A percentile compares a stretch with the other conserved stretches of the same genome.
Conservation (phyloP, 2,113 vertebrate species). For the Hypomesus transpacificus region DNA sequence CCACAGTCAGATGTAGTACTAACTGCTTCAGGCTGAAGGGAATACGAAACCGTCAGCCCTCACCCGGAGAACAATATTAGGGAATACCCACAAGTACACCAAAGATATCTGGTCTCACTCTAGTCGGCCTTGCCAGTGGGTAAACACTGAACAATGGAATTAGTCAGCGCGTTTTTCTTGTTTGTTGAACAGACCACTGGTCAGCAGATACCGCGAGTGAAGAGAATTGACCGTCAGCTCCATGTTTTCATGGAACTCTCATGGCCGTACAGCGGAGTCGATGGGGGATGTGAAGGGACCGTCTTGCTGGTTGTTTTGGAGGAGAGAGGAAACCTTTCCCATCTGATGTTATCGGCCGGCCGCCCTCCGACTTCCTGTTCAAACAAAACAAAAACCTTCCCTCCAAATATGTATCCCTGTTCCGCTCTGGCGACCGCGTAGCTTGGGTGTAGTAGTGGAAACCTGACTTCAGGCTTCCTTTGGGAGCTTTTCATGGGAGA, state of each 20-base stretch:
- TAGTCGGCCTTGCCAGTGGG: too few species aligned
- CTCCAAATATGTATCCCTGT: slow-evolving; percentile 8
- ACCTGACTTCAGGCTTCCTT: neutral
- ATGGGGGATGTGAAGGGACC: neutral
- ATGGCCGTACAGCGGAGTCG: neutral
- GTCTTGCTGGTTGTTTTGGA: slow-evolving; percentile 24
- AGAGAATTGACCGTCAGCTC: neutral
- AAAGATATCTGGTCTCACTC: too few species aligned
- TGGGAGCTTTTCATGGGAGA: neutral
- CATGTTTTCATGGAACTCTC: neutral
- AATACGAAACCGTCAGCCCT: too few species aligned
- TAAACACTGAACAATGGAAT: too few species aligned
- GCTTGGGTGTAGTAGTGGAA: neutral
- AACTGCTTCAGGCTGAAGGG: too few species aligned
- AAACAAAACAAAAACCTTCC: slow-evolving; percentile 42
- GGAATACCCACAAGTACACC: too few species aligned
- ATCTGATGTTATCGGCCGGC: slow-evolving; percentile 62
- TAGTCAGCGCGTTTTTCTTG: too few species aligned
- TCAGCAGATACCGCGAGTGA: neutral
- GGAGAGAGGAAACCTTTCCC: slow-evolving; percentile 56
- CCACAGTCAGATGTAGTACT: too few species aligned
- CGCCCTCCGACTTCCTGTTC: slow-evolving; percentile 59
- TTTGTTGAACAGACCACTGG: neutral
- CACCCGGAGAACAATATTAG: too few species aligned
- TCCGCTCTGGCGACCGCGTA: neutral